Evolutionary conservation across 2,888 invertebrate genomes (phyloP).

Genomic region (Eupithecia subumbrata): DNA sequence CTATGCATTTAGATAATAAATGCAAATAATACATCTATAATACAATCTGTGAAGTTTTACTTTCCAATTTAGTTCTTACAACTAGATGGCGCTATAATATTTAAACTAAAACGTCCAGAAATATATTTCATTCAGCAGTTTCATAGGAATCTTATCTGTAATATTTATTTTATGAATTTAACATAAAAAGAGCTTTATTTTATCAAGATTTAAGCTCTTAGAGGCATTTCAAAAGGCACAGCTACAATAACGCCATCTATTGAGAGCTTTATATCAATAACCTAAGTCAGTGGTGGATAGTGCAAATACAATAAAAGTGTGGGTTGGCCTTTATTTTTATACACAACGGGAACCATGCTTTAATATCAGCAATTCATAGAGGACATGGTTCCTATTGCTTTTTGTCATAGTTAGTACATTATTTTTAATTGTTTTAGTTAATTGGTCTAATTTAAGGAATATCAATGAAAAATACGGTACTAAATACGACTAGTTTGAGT

Average conservation of each 20-base stretch:
- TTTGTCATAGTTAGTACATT: conserved; percentile 22
- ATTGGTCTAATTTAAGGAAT: conserved; percentile 15
- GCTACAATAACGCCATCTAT: background rate
- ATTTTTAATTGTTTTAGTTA: conserved; percentile 8
- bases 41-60: background rate
- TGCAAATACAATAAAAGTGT: conserved; percentile 24
- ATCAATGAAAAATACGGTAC: conserved; percentile 17
- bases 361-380: conserved; percentile 31
- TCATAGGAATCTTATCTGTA: background rate
- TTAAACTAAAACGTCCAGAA: background rate
- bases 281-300: conserved; percentile 15
- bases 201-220: background rate
- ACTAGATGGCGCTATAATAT: background rate
- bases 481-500: conserved; percentile 12
- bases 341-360: conserved; percentile 12
- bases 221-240: background rate
- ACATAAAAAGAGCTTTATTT: background rate
- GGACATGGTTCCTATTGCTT: conserved; percentile 33
- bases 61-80: background rate
- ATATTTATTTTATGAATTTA: background rate
- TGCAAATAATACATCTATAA: background rate
- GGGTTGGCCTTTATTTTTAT: conserved; percentile 14
- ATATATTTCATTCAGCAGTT: background rate
- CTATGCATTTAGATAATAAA: background rate
- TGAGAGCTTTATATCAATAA: conserved; percentile 24